Conservation (phyloP, 2,113 vertebrate species). For the Anthoscopus minutus region DNA sequence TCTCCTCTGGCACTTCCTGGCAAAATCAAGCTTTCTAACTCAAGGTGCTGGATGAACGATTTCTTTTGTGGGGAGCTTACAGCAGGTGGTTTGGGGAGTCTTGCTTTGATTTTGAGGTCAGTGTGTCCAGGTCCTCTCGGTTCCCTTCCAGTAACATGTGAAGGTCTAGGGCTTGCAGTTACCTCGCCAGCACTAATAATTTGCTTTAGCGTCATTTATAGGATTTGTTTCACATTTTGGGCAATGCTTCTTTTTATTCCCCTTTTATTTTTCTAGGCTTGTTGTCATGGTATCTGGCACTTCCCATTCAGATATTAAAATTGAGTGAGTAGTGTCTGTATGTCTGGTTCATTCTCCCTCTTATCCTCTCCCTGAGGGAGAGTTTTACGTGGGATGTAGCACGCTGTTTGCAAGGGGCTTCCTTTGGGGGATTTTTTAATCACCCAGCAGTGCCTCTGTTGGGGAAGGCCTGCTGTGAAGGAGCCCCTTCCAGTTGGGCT, state of each 20-base stretch:
- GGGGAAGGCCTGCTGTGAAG: not conserved
- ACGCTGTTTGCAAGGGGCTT: constrained; percentile 12
- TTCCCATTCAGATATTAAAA: constrained; percentile 55
- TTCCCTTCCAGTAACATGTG: not conserved
- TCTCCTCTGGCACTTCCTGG: not conserved
- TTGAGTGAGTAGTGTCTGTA: constrained; percentile 51
- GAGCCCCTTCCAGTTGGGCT: not conserved
- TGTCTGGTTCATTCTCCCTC: constrained; percentile 47
- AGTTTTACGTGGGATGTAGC: constrained; percentile 43
- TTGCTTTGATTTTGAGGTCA: not conserved
- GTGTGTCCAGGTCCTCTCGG: accelerated
- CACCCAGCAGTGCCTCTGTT: not conserved
- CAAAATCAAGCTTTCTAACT: not conserved
- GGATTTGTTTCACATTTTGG: not conserved
- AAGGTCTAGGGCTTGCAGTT: not conserved
- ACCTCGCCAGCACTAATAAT: not conserved
- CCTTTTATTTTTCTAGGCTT: not conserved
- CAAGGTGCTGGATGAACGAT: not conserved
- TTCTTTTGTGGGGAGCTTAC: not conserved
- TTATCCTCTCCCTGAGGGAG: constrained; percentile 12
- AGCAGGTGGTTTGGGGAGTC: not conserved
- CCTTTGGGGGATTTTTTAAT: constrained; percentile 25
- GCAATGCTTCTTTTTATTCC: not conserved
- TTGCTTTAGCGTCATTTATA: not conserved
- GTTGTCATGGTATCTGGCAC: constrained; percentile 53